Conservation (phyloP, 64 coral and sea anemone species). For the Cladopsammia gracilis region DNA sequence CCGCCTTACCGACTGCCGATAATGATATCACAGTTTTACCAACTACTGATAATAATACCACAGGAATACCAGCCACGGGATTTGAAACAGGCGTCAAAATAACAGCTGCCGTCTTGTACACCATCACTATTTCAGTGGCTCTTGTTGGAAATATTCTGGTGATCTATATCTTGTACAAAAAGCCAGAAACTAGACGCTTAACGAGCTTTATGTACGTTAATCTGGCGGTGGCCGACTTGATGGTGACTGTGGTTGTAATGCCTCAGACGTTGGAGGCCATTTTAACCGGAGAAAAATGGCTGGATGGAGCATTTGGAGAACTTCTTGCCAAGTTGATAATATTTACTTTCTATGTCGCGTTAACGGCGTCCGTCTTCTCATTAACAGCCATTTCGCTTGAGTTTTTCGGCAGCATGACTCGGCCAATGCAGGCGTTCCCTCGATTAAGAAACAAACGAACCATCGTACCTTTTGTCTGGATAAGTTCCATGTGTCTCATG, state of each 20-base stretch:
- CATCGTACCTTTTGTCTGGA: neutral
- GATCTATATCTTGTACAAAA: constrained; percentile 24
- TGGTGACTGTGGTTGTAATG: neutral
- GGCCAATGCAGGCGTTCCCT: constrained; percentile 7
- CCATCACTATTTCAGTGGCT: neutral
- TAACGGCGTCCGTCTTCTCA: constrained; percentile 18
- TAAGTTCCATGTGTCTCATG: constrained; percentile 9
- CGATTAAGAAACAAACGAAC: constrained; percentile 18
- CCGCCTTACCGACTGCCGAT: no score
- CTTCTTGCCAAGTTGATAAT: neutral
- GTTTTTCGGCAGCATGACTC: constrained; percentile 5
- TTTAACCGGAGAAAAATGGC: neutral
- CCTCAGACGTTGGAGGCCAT: neutral
- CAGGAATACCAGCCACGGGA: neutral
- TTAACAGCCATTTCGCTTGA: constrained; percentile 15
- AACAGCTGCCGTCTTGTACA: neutral
- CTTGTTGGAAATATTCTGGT: constrained; percentile 33
- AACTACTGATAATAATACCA: neutral
- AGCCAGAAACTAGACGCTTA: neutral
- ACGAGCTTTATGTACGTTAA: constrained; percentile 50
- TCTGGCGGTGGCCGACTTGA: constrained; percentile 39
- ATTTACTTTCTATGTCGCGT: neutral
- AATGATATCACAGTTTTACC: no score
- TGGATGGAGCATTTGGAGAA: neutral
- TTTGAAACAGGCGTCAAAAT: neutral